A percentile compares a stretch with the other conserved stretches of the same genome.
phyloP scores from a whole-genome alignment of 2,888 invertebrate species.

The Crepidodera aurea region DNA sequence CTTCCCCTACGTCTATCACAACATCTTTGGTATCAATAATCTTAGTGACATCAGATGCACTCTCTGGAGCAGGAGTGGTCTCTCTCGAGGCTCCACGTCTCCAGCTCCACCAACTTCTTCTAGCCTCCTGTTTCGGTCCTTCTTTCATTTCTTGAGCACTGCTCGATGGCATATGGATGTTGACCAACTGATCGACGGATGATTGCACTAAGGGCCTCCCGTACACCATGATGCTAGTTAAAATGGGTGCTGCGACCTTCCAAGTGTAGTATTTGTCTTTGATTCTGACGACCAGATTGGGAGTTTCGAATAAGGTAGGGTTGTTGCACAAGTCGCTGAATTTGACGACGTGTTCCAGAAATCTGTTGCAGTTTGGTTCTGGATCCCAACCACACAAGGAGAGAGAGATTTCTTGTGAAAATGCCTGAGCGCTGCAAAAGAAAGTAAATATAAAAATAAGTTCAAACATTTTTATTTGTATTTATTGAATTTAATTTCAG shows the following conservation, averaged over 20 bases:
- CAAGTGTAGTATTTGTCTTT: conserved; percentile 91
- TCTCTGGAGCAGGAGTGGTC: conserved; percentile 51
- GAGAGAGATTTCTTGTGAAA: conserved; percentile 72
- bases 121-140: conserved; percentile 45
- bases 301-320: conserved; percentile 78
- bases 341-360: conserved; percentile 66
- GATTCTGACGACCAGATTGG: conserved; percentile 85
- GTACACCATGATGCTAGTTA: conserved; percentile 87
- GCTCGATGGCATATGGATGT: conserved; percentile 55
- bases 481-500: too few relatives aligned
- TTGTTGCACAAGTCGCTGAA: conserved; percentile 74
- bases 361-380: conserved; percentile 64
- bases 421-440: conserved; percentile 55
- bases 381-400: conserved; percentile 79
- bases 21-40: conserved; percentile 40
- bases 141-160: conserved; percentile 33
- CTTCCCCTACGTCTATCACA: conserved; percentile 32
- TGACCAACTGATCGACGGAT: conserved; percentile 59
- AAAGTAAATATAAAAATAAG: conserved; percentile 15
- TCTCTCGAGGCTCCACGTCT: conserved; percentile 62
- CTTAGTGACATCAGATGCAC: conserved; percentile 34
- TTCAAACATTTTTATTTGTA: too few relatives aligned
- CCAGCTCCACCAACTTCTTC: conserved; percentile 71
- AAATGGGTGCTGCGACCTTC: conserved; percentile 88
- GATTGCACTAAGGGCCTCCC: conserved; percentile 81